phyloP scores from a whole-genome alignment of 2,888 invertebrate genomes.

The Sthenelais limicola region DNA sequence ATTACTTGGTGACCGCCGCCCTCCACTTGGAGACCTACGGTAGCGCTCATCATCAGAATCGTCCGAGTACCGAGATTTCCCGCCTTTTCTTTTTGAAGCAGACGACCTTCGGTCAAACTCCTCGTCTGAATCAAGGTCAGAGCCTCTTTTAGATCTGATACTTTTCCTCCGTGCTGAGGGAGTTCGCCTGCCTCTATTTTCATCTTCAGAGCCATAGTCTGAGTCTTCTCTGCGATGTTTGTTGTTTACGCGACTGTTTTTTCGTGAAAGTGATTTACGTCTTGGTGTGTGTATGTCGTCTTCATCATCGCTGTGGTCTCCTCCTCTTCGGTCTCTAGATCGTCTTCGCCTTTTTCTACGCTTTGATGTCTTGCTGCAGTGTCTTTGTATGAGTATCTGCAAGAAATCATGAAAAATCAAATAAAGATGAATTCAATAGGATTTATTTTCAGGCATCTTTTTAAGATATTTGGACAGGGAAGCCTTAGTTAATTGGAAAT shows the following conservation, averaged over 20 bases:
- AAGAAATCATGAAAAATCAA: no score
- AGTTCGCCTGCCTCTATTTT: neutral
- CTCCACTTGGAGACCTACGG: neutral
- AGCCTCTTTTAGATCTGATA: neutral
- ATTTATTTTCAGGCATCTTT: no score
- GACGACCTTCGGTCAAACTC: neutral
- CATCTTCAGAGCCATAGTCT: slow-evolving; percentile 29
- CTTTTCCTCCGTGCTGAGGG: neutral
- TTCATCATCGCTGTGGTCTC: slow-evolving; percentile 9
- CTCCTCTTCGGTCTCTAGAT: neutral
- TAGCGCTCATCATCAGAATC: slow-evolving; percentile 26
- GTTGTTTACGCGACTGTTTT: neutral
- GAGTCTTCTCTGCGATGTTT: slow-evolving; percentile 13
- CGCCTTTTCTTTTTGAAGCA: slow-evolving; percentile 6
- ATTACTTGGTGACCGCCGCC: neutral
- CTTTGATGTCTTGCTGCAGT: slow-evolving; percentile 58
- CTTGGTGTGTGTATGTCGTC: neutral
- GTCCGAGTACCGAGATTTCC: neutral
- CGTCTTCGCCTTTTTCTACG: slow-evolving; percentile 45
- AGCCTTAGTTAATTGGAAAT: no score
- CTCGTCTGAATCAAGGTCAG: slow-evolving; percentile 17
- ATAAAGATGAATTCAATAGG: no score
- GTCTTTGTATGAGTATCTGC: slow-evolving; percentile 67
- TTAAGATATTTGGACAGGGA: no score
- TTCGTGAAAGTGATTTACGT: neutral